A percentile compares a stretch with the other conserved stretches of the same genome.
Conservation (phyloP, 2,797 vertebrate species). For the Sebastes steindachneri region DNA sequence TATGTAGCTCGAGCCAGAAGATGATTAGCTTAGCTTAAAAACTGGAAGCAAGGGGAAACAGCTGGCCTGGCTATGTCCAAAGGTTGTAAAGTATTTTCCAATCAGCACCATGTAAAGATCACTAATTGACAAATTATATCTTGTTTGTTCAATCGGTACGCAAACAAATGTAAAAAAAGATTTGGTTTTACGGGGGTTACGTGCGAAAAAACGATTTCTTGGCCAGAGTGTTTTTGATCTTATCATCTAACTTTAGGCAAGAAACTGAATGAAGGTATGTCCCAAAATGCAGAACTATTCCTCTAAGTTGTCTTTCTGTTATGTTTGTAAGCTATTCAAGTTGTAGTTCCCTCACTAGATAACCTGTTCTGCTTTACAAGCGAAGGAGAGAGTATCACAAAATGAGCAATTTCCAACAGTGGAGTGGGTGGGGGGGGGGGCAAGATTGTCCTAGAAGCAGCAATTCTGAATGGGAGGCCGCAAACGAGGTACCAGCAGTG, state of each 20-base stretch:
- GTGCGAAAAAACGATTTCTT: neutral
- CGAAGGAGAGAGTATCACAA: neutral
- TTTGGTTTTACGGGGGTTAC: too few relatives aligned
- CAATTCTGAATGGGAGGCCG: neutral
- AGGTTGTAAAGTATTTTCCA: neutral
- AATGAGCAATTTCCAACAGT: neutral
- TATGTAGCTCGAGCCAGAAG: neutral
- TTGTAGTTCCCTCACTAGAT: neutral
- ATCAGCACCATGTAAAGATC: neutral
- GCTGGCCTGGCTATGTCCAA: neutral
- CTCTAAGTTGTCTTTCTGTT: neutral
- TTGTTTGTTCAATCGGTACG: neutral
- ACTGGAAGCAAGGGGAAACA: neutral
- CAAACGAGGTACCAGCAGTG: neutral
- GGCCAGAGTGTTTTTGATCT: neutral
- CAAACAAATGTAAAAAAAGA: neutral
- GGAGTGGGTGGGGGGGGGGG: neutral
- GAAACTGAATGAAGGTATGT: neutral
- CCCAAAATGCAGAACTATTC: neutral
- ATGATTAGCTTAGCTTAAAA: neutral
- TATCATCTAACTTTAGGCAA: neutral
- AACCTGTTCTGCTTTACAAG: neutral
- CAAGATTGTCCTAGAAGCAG: neutral
- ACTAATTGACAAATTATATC: neutral
- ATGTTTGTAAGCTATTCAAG: neutral